These are phyloP conservation scores for Falco peregrinus DNA, from an alignment of 2,797 vertebrate species.

Conservation along the genomic window DNA sequence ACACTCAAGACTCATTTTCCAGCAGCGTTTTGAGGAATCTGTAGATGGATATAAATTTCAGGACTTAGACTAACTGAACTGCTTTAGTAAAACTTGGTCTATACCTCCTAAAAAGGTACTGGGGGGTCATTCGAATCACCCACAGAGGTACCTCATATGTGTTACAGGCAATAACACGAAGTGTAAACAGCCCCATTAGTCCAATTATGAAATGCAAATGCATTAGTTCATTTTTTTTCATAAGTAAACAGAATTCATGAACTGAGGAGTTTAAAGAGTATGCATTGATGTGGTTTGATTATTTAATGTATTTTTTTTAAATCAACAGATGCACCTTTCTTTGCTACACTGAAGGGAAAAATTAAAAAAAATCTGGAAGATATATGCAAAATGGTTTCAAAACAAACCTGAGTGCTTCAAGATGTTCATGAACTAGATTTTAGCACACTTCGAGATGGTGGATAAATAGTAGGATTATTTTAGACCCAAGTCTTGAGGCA, in stretches of 20 bases:
- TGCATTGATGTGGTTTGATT: neutral
- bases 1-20: neutral
- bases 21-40: neutral
- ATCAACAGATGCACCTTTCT: neutral
- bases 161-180: neutral
- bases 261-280: neutral
- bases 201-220: neutral
- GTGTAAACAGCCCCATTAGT: neutral
- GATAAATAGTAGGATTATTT: neutral
- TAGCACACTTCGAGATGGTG: neutral
- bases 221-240: neutral
- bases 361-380: neutral
- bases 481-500: neutral
- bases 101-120: neutral
- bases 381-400: neutral
- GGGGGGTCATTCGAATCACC: neutral
- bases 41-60: neutral
- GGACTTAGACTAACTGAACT: neutral
- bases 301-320: neutral
- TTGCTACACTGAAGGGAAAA: neutral
- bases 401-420: neutral
- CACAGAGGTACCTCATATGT: neutral
- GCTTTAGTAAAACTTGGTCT: neutral
- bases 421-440: neutral
- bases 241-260: neutral